Percentiles rank a stretch among this genome's conserved stretches.
Evolutionary conservation across 2,797 vertebrate genomes (phyloP).

Genomic region (Eulemur mongoz): DNA sequence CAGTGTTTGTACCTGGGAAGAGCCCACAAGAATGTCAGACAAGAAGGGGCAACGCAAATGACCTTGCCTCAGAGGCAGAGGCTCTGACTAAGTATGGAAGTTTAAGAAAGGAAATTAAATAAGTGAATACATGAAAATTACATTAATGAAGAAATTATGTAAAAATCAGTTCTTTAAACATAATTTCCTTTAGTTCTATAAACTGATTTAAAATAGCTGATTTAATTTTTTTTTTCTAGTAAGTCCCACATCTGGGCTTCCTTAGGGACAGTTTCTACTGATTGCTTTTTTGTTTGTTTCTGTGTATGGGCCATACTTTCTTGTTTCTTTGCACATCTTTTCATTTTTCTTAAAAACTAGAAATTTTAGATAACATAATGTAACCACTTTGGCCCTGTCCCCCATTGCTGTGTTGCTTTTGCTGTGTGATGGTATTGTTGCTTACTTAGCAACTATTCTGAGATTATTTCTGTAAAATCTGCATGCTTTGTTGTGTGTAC

Average conservation of each 20-base stretch:
- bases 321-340: background rate
- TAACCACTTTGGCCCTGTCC: background rate
- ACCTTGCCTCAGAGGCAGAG: background rate
- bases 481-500: background rate
- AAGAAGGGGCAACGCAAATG: background rate
- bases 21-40: background rate
- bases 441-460: background rate
- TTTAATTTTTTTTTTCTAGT: background rate
- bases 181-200: background rate
- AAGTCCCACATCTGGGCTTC: background rate
- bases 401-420: background rate
- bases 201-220: background rate
- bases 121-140: background rate
- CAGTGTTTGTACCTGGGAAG: background rate
- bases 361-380: background rate
- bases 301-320: background rate
- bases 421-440: background rate
- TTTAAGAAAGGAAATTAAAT: background rate
- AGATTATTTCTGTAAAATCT: background rate
- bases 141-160: background rate
- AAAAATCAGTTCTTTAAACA: background rate
- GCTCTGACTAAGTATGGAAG: background rate
- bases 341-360: background rate
- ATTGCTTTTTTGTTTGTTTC: background rate
- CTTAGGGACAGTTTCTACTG: background rate